Evolutionary conservation across 2,113 vertebrate species (phyloP), one percentile per base, ranked within the genome.

Genomic region (Megaleporinus macrocephalus): DNA sequence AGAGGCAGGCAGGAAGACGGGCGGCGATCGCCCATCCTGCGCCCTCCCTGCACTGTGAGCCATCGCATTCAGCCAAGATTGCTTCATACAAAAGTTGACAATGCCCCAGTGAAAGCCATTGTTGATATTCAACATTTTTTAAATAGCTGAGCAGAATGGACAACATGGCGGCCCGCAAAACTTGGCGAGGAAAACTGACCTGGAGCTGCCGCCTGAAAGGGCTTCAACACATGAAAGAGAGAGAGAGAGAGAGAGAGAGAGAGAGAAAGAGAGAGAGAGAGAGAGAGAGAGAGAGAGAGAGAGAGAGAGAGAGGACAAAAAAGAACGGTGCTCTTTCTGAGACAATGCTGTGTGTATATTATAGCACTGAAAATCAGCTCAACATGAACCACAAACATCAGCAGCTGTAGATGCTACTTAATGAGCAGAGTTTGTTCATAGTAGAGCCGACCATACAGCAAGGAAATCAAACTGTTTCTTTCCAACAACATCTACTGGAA

Each of bases 101-200:
- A 98, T 98, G 93, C 94, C 92, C 87, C 93, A 94, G 93, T 95
- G 95, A 97, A 97, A 97, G 95, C 96, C 95, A 97, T 98, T 99
- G 97, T 98, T 97, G 97, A 98, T 97, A 98, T 98, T 98, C 96
- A 95, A 97, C 97, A 96, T 97, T 97, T 98, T 97, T 96, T 94
- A 96, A 98, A 98, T 97, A 98, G 96, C 96, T 96, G 95, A 95
- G 95, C 95, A 96, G 96, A 95, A 95, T 95, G 96, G 96, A 99
- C 97, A 98, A 97, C 96, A 96, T 96, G 96, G 96, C 93, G 94
- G 85, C 90, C 93, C 91, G 93, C 94, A 98, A 99, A 97, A 97
- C 96, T 97, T 95, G 97, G 96, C 93, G 89, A 93, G 96, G 96
- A 94, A 92, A 92, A 93, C 92, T 95, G 96, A 94, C 96, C 95